A percentile compares a stretch with the other conserved stretches of the same genome.
Evolutionary conservation across 1,140 invertebrate genomes (phyloP).

Genomic region (Solenopsis fugax): DNA sequence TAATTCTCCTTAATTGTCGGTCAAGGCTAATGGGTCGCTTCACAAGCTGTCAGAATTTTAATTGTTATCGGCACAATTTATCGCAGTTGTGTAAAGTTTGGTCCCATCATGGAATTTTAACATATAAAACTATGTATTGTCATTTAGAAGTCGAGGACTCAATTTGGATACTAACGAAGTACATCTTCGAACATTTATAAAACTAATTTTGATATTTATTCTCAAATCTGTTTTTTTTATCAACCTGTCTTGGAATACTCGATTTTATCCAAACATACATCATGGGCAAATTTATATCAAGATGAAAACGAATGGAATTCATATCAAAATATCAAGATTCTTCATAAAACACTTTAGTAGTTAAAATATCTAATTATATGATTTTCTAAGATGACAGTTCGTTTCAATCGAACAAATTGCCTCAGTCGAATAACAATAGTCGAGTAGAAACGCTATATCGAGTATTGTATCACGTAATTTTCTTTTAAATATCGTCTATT

Average conservation of each 20-base stretch:
- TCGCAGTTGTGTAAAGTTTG: conserved; percentile 51
- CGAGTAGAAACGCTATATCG: conserved; percentile 37
- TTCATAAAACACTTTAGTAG: neutral
- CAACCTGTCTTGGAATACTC: neutral
- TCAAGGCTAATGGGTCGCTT: neutral
- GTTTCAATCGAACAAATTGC: conserved; percentile 29
- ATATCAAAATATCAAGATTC: neutral
- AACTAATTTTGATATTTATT: conserved; percentile 2
- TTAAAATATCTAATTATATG: conserved; percentile 1
- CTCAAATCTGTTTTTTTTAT: neutral
- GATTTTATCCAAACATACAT: conserved; percentile 7
- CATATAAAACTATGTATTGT: conserved; percentile 27
- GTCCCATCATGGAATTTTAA: conserved; percentile 72
- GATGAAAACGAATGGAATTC: conserved; percentile 1
- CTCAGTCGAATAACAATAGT: conserved; percentile 24
- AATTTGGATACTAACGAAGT: conserved; percentile 5
- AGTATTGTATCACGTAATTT: conserved; percentile 45
- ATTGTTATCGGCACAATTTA: conserved; percentile 34
- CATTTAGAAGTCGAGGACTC: neutral
- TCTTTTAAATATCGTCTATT: conserved; percentile 2
- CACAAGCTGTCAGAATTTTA: conserved; percentile 27
- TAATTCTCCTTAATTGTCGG: conserved; percentile 2
- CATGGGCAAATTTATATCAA: neutral
- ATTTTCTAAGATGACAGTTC: conserved; percentile 13
- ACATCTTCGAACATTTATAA: neutral